Percentiles rank a stretch among this genome's conserved stretches.
These are phyloP conservation scores for Luffia ferchaultella DNA, from an alignment of 2,888 invertebrate species.

Conservation along the genomic window DNA sequence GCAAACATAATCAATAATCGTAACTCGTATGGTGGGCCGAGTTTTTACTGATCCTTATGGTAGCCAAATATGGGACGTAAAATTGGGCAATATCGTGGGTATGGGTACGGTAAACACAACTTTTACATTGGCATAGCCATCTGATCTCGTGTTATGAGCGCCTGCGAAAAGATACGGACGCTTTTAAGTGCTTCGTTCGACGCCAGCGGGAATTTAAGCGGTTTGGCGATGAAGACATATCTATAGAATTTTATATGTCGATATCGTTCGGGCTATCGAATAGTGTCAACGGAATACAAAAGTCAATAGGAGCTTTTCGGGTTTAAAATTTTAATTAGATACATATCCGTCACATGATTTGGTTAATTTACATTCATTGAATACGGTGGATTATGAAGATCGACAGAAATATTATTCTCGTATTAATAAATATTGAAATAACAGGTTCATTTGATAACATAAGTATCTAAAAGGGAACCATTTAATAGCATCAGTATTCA, in stretches of 20 bases:
- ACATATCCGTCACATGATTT: too few species aligned
- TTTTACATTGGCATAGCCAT: conserved; percentile 1
- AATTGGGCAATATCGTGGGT: conserved; percentile 9
- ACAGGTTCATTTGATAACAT: conserved; percentile 9
- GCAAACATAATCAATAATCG: conserved; percentile 58
- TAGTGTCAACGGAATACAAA: too few species aligned
- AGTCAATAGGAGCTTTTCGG: too few species aligned
- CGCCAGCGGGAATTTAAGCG: background rate
- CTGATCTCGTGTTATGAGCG: conserved; percentile 7
- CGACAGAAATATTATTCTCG: too few species aligned
- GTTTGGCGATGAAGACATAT: too few species aligned
- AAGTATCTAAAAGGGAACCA: background rate
- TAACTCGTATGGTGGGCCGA: conserved; percentile 41
- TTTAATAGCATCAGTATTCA: too few species aligned
- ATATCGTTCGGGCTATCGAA: too few species aligned
- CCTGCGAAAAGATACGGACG: conserved; percentile 4
- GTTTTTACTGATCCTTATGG: conserved; percentile 42
- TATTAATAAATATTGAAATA: conserved; percentile 8
- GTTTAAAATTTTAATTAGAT: too few species aligned
- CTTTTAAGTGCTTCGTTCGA: conserved; percentile 1
- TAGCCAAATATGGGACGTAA: conserved; percentile 29
- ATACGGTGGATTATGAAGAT: too few species aligned
- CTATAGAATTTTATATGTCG: too few species aligned
- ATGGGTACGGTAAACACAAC: conserved; percentile 3
- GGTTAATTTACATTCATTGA: too few species aligned